Evolutionary conservation across 1,140 invertebrate genomes (phyloP).

Genomic region (Ceratina australensis): DNA sequence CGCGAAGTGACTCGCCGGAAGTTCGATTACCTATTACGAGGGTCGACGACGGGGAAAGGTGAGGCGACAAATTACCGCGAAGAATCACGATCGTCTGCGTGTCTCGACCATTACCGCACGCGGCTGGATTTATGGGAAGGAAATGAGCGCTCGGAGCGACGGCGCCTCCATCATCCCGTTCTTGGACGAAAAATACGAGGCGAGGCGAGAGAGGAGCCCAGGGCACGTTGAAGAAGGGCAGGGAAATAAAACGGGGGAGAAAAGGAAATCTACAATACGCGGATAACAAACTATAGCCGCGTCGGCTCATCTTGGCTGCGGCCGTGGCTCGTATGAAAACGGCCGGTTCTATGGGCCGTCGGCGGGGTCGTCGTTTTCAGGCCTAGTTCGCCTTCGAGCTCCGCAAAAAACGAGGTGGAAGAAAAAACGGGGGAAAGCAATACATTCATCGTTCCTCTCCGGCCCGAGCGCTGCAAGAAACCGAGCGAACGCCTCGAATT

Average conservation of each 20-base stretch:
- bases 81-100: slow-evolving; percentile 44
- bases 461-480: slow-evolving; percentile 20
- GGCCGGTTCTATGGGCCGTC: slow-evolving; percentile 34
- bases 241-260: slow-evolving; percentile 8
- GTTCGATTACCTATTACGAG: slow-evolving; percentile 34
- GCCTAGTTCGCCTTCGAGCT: slow-evolving; percentile 45
- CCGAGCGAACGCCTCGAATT: slow-evolving; percentile 25
- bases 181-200: slow-evolving; percentile 24
- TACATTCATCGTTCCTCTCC: slow-evolving; percentile 50
- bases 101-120: slow-evolving; percentile 44
- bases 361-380: slow-evolving; percentile 41
- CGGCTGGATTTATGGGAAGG: slow-evolving; percentile 55
- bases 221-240: background rate
- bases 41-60: background rate
- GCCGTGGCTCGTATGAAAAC: slow-evolving; percentile 52
- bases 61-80: slow-evolving; percentile 54
- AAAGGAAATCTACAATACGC: slow-evolving; percentile 58
- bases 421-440: slow-evolving; percentile 6
- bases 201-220: background rate
- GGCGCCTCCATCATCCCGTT: slow-evolving; percentile 30
- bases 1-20: background rate
- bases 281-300: slow-evolving; percentile 55
- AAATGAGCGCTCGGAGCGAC: slow-evolving; percentile 53
- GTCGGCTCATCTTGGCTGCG: slow-evolving; percentile 33
- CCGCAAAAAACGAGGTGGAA: background rate